Evolutionary conservation across 2,888 invertebrate species (phyloP), one percentile per base, ranked within the genome.

Genomic region (Diogma glabrata): DNA sequence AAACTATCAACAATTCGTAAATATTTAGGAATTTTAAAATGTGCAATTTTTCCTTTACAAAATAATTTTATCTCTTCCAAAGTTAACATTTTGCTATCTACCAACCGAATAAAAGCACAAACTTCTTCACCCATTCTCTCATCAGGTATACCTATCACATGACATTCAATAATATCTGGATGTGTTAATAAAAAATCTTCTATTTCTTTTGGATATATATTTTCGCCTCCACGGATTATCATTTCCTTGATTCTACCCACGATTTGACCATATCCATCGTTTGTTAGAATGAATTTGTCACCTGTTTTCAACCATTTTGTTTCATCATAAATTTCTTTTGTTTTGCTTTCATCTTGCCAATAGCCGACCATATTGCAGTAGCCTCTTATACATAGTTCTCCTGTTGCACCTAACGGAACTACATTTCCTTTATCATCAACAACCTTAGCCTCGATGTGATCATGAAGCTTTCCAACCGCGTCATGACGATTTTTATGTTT

Each of bases 201-300:
- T 46, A 89, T 75, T 73, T 88, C 87, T 74, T 77, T 77, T 0
- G 89, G 88, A 63, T 81, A 87, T 51, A 89, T 78, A 61, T 87
- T 87, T 67, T 87, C 86, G n/a, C 87, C 87, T 4, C 87, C 87
- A 45, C 87, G 71, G 51, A 86, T 86, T 43, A 87, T 77, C 75
- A 87, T 76, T 57, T 87, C 87, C 63, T 87, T 87, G 12, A 81
- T 61, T 49, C 87, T 72, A 0, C 87, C 88, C 17, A 83, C 76
- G 54, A 87, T 75, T 58, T 70, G 66, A 0, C 78, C 81, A 61
- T 83, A 84, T 1, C 86, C 86, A 57, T 81, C 72, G 54, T 76
- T 74, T 47, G 75, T 68, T 52, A 89, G 69, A 1, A 81, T 58
- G 54, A 81, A 82, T 57, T 79, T 75, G 55, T 70, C 70, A 1